A percentile compares a stretch with the other conserved stretches of the same genome.
phyloP scores from a whole-genome alignment of 2,888 invertebrate genomes.

The Cylindroiulus punctatus region DNA sequence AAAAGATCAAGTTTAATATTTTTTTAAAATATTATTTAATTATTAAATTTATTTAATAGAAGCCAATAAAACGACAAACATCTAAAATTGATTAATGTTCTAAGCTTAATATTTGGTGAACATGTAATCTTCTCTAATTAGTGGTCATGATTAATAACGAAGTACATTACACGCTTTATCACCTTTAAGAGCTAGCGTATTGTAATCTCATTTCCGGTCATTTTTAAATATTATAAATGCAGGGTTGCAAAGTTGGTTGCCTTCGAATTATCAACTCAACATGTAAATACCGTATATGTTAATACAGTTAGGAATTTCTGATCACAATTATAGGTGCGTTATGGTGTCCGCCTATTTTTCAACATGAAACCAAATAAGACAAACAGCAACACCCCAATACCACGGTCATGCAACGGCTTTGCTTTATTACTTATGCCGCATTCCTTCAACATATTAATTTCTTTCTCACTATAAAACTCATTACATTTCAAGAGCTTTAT shows the following conservation, averaged over 20 bases:
- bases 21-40: background rate
- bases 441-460: background rate
- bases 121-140: background rate
- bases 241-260: slow-evolving; percentile 26
- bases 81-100: background rate
- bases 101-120: background rate
- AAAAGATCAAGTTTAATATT: too few relatives aligned
- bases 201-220: too few relatives aligned
- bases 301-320: slow-evolving; percentile 8
- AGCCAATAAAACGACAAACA: too few relatives aligned
- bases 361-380: background rate
- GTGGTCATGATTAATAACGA: background rate
- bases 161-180: background rate
- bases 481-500: background rate
- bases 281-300: background rate
- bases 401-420: background rate
- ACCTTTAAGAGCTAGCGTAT: background rate
- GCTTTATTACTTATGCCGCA: background rate
- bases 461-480: background rate
- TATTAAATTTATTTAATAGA: background rate
- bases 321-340: background rate
- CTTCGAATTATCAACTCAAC: background rate
- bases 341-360: background rate
- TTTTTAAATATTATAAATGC: background rate
- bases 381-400: slow-evolving; percentile 8